Percentiles rank a stretch among this genome's conserved stretches.
Conservation (phyloP, 2,888 invertebrate species). For the Amphipoea lucens region DNA sequence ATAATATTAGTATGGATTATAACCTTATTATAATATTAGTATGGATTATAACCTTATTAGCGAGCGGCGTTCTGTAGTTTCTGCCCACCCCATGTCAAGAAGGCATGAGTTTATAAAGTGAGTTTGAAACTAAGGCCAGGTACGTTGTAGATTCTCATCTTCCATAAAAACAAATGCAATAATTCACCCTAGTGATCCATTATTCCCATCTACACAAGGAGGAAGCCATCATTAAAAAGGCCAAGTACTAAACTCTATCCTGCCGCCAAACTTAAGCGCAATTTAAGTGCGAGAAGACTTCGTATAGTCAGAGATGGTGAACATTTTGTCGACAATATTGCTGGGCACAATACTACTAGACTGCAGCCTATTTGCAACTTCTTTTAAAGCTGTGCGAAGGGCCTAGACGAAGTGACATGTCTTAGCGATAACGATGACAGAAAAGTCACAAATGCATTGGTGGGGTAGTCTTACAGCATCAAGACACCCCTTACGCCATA, state of each 20-base stretch:
- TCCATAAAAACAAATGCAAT: background rate
- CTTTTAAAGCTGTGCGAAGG: background rate
- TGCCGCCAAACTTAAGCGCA: conserved; percentile 40
- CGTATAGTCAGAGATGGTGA: conserved; percentile 19
- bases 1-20: no score
- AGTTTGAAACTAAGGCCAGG: no score
- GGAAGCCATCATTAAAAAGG: conserved; percentile 48
- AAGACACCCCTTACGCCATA: no score
- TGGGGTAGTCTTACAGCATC: no score
- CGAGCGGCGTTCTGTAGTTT: no score
- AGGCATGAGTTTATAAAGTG: no score
- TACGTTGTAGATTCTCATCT: background rate
- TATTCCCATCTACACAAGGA: conserved; percentile 12
- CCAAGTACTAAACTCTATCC: conserved; percentile 46
- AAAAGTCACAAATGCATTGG: no score
- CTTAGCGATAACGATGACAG: background rate
- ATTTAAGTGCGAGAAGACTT: conserved; percentile 43
- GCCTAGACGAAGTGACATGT: background rate
- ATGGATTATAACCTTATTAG: no score
- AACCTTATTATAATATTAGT: no score
- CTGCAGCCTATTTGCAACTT: background rate
- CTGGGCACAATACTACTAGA: background rate
- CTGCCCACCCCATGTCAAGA: no score
- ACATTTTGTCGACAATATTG: conserved; percentile 25
- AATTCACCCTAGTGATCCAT: conserved; percentile 19